Base-by-base conservation (phyloP, 2,797 vertebrate species). In the Mus minutoides region DNA sequence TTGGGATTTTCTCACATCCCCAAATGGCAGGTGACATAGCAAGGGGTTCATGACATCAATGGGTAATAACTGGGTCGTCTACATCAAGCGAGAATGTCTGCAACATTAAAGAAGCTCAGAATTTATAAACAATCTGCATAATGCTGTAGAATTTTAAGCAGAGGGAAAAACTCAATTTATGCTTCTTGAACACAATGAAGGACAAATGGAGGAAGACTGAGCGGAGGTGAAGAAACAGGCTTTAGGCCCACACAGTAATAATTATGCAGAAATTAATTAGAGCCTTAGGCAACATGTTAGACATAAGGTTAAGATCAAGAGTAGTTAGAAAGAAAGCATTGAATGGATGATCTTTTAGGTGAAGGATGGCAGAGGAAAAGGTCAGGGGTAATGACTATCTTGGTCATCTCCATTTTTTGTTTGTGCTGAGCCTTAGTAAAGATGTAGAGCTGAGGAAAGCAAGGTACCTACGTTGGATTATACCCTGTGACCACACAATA, bases 251-350 rank as follows among this genome's bases (percentile, higher is more conserved):
- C 60, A 78, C 21, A 85, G 86, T 56, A 90, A 88, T 64, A 86
- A 90, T 92, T 90, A 92, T n/a, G 85, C 49, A 60, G 75, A 85
- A 94, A 92, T 67, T 96, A 96, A 94, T 94, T 89, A 92, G 73
- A 85, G 40, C 52, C 54, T 89, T 49, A 89, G 85, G 64, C 87
- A 97, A 88, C 95, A 75, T 95, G 62, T 92, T 58, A 95, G 86
- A 78, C 49, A 88, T 24, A 43, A 95, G 52, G 56, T 29, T 10
- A 92, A 73, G 34, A 87, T 94, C 5, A 12, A 80, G 80, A 60
- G 43, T 34, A 69, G 77, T 88, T 82, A 37, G 17, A 71, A 80
- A n/a, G 43, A 79, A 49, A 56, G 29, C 58, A 12, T 11, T 89
- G 34, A n/a, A 85, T 84, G 52, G n/a, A 76, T 85, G 73, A 92